Conservation (phyloP, 2,888 invertebrate species). For the Phrixothrix hirtus region DNA sequence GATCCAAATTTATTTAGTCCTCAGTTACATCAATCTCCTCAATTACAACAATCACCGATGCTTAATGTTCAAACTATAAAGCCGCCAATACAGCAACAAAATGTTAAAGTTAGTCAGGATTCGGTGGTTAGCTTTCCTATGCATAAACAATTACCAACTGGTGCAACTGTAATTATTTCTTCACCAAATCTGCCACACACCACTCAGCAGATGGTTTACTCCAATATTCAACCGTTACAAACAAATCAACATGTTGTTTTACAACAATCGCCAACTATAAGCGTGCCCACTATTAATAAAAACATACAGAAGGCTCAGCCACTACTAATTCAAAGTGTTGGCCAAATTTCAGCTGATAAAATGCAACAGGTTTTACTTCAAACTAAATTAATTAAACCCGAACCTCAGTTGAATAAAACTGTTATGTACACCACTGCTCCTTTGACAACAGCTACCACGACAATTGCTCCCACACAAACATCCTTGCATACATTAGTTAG, state of each 20-base stretch:
- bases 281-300: conserved; percentile 24
- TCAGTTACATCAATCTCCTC: conserved; percentile 1
- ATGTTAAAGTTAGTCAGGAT: conserved; percentile 20
- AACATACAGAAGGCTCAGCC: conserved; percentile 39
- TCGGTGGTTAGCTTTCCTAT: conserved; percentile 22
- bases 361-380: conserved; percentile 66
- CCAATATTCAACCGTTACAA: conserved; percentile 40
- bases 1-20: conserved; percentile 11
- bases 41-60: conserved; percentile 4
- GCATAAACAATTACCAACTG: conserved; percentile 37
- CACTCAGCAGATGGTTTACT: conserved; percentile 47
- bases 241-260: conserved; percentile 37
- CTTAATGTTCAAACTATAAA: conserved; percentile 8
- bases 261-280: conserved; percentile 29
- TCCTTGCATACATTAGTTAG: conserved; percentile 69
- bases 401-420: conserved; percentile 51
- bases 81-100: conserved; percentile 5
- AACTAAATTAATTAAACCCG: conserved; percentile 64
- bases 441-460: conserved; percentile 39
- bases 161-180: conserved; percentile 48
- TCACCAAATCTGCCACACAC: conserved; percentile 36
- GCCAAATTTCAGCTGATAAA: conserved; percentile 48
- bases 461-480: conserved; percentile 47
- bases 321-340: conserved; percentile 51
- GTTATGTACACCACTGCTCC: conserved; percentile 60